Percentiles rank a stretch among this genome's conserved stretches.
phyloP scores from a whole-genome alignment of 2,797 vertebrate species.

The Pipistrellus pygmaeus region DNA sequence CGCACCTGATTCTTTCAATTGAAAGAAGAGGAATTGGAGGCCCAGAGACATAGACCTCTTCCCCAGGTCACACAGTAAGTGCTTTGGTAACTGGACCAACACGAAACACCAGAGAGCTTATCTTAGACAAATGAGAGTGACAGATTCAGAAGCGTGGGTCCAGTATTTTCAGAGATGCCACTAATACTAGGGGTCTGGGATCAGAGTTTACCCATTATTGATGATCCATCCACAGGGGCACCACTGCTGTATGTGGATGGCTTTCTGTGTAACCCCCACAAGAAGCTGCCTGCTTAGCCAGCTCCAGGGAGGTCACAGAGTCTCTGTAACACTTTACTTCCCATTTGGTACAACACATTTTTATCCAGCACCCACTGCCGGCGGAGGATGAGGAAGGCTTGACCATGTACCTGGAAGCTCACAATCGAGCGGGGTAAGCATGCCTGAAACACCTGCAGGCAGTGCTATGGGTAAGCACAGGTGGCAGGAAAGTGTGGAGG shows the following conservation, averaged over 20 bases:
- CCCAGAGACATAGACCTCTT: background rate
- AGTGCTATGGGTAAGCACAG: background rate
- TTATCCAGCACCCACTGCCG: background rate
- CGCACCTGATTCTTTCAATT: background rate
- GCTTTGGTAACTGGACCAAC: background rate
- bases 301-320: background rate
- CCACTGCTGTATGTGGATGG: no score
- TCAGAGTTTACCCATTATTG: background rate
- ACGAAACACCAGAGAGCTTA: background rate
- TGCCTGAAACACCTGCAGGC: background rate
- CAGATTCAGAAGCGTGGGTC: background rate
- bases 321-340: background rate
- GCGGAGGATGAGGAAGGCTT: background rate
- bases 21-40: background rate
- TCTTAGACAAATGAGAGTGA: constrained; percentile 2
- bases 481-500: background rate
- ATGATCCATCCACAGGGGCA: background rate
- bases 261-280: background rate
- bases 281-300: background rate
- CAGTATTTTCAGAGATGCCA: background rate
- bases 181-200: background rate
- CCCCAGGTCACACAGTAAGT: background rate
- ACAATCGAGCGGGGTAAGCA: background rate
- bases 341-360: background rate
- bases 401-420: background rate